Percentiles rank a stretch among this genome's conserved stretches.
phyloP scores from a whole-genome alignment of 1,140 invertebrate genomes.

The Mycetomoellerius zeteki region DNA sequence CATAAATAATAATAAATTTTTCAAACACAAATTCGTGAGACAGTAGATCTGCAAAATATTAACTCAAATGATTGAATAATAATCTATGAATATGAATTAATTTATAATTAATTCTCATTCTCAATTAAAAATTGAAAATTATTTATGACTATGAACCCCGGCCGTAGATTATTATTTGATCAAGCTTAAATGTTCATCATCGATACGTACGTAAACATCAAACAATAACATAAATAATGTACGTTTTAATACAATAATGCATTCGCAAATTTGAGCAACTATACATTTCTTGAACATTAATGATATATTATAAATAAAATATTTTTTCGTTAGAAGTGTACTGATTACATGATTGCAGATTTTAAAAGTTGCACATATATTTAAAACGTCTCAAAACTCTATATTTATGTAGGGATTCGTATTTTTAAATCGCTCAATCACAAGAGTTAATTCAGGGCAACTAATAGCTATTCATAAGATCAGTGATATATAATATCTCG shows the following conservation, averaged over 20 bases:
- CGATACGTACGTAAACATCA: neutral
- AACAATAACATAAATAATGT: neutral
- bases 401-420: neutral
- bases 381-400: neutral
- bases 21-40: too few species aligned
- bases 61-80: too few species aligned
- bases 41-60: too few species aligned
- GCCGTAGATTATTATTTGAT: neutral
- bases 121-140: too few species aligned
- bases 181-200: neutral
- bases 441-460: constrained; percentile 36
- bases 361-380: neutral
- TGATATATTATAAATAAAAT: neutral
- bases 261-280: neutral
- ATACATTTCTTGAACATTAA: neutral
- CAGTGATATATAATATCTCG: constrained; percentile 48
- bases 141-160: too few species aligned
- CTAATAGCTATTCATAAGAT: constrained; percentile 52
- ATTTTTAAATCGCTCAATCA: constrained; percentile 14
- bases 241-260: neutral
- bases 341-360: neutral
- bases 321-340: neutral
- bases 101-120: too few species aligned
- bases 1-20: too few species aligned
- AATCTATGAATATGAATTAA: too few species aligned